Evolutionary conservation across 1,140 invertebrate species (phyloP), one percentile per base, ranked within the genome.

Genomic region (Magallana angulata): DNA sequence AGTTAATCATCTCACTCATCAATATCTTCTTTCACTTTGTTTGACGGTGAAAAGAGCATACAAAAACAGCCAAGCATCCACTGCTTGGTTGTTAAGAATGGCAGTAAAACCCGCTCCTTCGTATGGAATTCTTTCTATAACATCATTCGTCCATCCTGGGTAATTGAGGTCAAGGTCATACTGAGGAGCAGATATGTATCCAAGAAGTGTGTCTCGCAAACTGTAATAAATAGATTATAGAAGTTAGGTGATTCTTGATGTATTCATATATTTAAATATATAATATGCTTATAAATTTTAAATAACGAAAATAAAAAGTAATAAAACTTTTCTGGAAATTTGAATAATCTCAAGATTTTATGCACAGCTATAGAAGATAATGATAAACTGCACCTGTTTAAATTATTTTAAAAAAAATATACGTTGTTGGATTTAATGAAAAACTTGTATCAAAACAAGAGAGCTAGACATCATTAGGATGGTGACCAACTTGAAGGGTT

Each of bases 101-200:
- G 57, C 58, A 9, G 64, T 76, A 0, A n/a, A n/a, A 64, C 18
- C 30, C 8, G 76, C 85, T 14, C 16, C 56, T 57, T 86, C 85
- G 12, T 76, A 48, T 18, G 81, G 81, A 36, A 86, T 71, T 86
- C 68, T 86, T 4, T 30, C 30, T 16, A 82, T 30, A n/a, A 81
- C 7, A 7, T 85, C 64, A 14, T 14, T 57, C n/a, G 85, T 18
- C 83, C 87, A 88, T 18, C 80, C 87, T n/a, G 68, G 87, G 57
- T 71, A 58, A 7, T n/a, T n/a, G n/a, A 71, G 18, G 59, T 88
- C 87, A 60, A 62, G 48, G 36, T 57, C 68, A 64, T 85, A 88
- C 16, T 56, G 57, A 80, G 68, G 84, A 18, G 76, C 80, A 56
- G 84, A 62, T 11, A 85, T n/a, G 24, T 88, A 88, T 30, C 57